These are phyloP conservation scores for Crepidodera aurea DNA, from an alignment of 2,888 invertebrate species.

Conservation along the genomic window DNA sequence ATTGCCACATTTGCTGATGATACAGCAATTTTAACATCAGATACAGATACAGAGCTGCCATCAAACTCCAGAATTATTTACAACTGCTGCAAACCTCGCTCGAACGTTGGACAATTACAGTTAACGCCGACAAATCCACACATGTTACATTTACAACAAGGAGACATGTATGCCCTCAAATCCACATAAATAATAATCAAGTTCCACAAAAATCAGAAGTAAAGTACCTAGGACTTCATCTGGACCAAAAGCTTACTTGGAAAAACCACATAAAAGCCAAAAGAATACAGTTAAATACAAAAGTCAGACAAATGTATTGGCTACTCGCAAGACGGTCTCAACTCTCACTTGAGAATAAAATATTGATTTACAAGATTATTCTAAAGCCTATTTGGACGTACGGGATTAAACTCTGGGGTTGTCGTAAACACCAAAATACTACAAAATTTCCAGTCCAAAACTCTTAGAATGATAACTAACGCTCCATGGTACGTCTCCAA, in stretches of 20 bases:
- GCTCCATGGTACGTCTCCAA: neutral
- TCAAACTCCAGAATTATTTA: no score
- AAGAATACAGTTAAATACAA: neutral
- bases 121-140: no score
- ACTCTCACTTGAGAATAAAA: neutral
- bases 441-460: neutral
- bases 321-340: neutral
- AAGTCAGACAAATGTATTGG: neutral
- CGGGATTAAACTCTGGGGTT: neutral
- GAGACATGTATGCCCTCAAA: no score
- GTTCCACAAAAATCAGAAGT: no score
- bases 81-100: no score
- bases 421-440: neutral
- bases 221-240: neutral
- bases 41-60: no score
- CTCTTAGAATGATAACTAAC: neutral
- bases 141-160: no score
- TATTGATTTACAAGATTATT: neutral
- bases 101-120: no score
- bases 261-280: constrained; percentile 1
- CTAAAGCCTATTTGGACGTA: neutral
- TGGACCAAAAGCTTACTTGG: neutral
- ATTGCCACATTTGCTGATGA: no score
- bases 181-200: no score
- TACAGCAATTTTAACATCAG: no score